Base-by-base conservation (phyloP, 2,888 invertebrate species). In the Rhopalosiphum nymphaeae region DNA sequence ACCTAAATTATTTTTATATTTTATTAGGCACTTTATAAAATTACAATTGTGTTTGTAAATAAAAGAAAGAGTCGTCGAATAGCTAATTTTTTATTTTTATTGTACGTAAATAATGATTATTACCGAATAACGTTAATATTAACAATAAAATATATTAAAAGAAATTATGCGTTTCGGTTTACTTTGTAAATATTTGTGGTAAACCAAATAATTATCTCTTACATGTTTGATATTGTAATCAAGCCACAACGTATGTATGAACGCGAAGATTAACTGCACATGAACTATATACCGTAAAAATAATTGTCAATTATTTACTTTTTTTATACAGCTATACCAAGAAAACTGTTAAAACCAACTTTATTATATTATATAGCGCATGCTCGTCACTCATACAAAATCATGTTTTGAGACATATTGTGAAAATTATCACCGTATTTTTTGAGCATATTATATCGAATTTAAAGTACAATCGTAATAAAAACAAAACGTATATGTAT, bases 301-400 rank as follows among this genome's bases (percentile, higher is more conserved):
- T 89, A 89, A 89, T 89, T 89, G 36, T 88, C 42, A 89, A 89
- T 57, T 89, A 42, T 57, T 42, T 89, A 56, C 36, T 78, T 78
- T 78, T 67, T 78, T 78, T 78, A 36, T 78, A 78, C 21, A 78
- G 78, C 21, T 21, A 36, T 78, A 78, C 78, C 21, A 25, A 1
- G 10, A 78, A 78, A 78, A 78, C 78, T 21, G 36, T 78, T 78
- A 78, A 21, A 36, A 7, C 36, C 9, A 78, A 78, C 78, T 78
- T 78, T 78, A 78, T 78, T 78, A 78, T 36, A 36, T 78, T 78
- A 78, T 36, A 78, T 25, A 78, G 36, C 78, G 21, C 78, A 78
- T 36, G 78, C 9, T 36, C 21, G 78, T 36, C 21, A 36, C 21
- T 36, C 36, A 21, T 78, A 42, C 21, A 78, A 36, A 36, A 21